Conservation (phyloP, 2,113 vertebrate species). For the Hippocampus guttulatus region DNA sequence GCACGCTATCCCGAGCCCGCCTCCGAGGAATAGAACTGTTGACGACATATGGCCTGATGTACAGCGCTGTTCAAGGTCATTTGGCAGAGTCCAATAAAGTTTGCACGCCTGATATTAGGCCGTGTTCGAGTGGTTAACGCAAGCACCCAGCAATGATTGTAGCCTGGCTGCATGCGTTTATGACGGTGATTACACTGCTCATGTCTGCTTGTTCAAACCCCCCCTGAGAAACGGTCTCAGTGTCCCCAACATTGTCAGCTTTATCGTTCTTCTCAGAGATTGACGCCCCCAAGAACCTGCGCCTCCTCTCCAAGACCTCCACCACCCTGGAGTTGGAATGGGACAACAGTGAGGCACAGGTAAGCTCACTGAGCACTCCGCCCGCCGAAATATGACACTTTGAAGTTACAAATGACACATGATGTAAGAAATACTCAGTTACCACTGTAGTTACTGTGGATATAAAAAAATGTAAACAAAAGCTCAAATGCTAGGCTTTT, state of each 20-base stretch:
- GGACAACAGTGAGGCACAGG: slow-evolving; percentile 95
- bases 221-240: slow-evolving; percentile 62
- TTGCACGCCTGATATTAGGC: slow-evolving; percentile 8
- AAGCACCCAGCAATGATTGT: neutral
- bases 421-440: too few relatives aligned
- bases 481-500: too few relatives aligned
- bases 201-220: slow-evolving; percentile 41
- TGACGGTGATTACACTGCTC: slow-evolving; percentile 26
- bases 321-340: slow-evolving; percentile 86
- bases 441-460: too few relatives aligned
- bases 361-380: slow-evolving; percentile 17
- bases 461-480: too few relatives aligned
- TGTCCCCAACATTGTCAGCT: slow-evolving; percentile 71
- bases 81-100: slow-evolving; percentile 4
- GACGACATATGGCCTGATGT: slow-evolving; percentile 36
- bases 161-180: neutral
- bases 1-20: slow-evolving; percentile 18
- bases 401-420: too few relatives aligned
- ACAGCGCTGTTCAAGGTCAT: slow-evolving; percentile 17
- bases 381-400: too few relatives aligned
- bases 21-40: slow-evolving; percentile 18
- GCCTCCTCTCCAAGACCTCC: slow-evolving; percentile 80
- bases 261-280: slow-evolving; percentile 83
- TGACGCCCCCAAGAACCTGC: slow-evolving; percentile 90
- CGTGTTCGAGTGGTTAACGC: neutral